These are phyloP conservation scores for Spisula solida DNA, from an alignment of 2,888 invertebrate species.

Conservation along the genomic window DNA sequence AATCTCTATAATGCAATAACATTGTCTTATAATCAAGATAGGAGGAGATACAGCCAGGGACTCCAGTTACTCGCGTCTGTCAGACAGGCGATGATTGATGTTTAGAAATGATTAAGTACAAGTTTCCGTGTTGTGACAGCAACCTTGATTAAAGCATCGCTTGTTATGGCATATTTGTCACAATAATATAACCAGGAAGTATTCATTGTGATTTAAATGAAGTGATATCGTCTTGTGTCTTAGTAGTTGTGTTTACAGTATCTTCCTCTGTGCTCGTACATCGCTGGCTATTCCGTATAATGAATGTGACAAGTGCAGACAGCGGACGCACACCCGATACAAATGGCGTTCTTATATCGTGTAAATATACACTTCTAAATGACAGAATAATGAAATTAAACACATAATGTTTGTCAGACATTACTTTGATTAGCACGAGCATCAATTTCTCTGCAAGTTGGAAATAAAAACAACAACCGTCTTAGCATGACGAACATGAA, in stretches of 20 bases:
- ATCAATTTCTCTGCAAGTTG: no score
- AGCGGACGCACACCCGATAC: neutral
- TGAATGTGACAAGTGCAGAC: neutral
- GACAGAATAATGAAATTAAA: no score
- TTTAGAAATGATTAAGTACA: neutral
- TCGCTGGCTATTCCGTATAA: neutral
- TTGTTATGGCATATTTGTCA: neutral
- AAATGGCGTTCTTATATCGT: neutral
- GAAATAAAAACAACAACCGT: no score
- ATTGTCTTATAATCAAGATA: neutral
- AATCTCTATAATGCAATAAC: neutral
- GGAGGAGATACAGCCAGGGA: neutral
- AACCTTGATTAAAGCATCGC: neutral
- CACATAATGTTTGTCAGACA: no score
- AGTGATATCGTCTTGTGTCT: neutral
- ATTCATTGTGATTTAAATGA: neutral
- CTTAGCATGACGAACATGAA: no score
- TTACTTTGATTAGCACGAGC: no score
- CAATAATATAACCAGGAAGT: neutral
- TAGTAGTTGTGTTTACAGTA: neutral
- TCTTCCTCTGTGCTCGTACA: no score
- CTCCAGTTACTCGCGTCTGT: neutral
- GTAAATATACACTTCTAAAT: no score
- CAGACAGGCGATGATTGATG: neutral
- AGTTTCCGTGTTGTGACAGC: neutral